A percentile compares a stretch with the other conserved stretches of the same genome.
These are phyloP conservation scores for Pentamera pediparva DNA, from an alignment of 53 echinoderm and acorn worm genomes.

Conservation along the genomic window DNA sequence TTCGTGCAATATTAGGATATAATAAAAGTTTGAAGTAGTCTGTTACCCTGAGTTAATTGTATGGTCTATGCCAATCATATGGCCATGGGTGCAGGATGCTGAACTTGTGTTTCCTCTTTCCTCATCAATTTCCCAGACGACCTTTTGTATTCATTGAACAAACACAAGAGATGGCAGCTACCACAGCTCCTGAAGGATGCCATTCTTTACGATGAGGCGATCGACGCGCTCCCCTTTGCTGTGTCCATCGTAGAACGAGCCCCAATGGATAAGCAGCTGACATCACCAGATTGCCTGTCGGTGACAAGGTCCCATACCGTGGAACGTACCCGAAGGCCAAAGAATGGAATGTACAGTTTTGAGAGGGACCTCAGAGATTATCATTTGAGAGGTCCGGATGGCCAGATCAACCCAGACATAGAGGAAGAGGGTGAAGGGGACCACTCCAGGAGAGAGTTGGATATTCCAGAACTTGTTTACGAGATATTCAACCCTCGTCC, in stretches of 20 bases:
- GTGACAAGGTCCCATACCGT: slow-evolving; percentile 35
- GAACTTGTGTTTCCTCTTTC: neutral
- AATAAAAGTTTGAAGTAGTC: too few species aligned
- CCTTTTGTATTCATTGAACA: slow-evolving; percentile 52
- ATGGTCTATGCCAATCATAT: too few species aligned
- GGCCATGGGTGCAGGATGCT: neutral
- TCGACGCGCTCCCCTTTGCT: slow-evolving; percentile 44
- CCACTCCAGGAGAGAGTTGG: too few species aligned
- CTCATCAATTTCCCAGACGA: neutral
- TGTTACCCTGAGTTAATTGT: too few species aligned
- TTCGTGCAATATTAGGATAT: too few species aligned
- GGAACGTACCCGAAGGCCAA: slow-evolving; percentile 27
- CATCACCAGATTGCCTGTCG: slow-evolving; percentile 48
- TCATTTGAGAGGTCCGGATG: slow-evolving; percentile 22
- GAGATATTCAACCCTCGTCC: too few species aligned
- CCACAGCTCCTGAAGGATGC: slow-evolving; percentile 55
- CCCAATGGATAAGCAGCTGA: too few species aligned
- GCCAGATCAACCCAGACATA: too few species aligned
- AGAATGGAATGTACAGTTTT: too few species aligned
- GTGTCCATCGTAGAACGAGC: slow-evolving; percentile 51
- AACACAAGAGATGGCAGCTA: slow-evolving; percentile 63
- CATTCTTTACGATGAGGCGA: neutral
- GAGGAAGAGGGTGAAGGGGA: too few species aligned
- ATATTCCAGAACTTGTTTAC: too few species aligned
- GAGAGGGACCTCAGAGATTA: too few species aligned